These are phyloP conservation scores for Eptesicus fuscus DNA, from an alignment of 2,113 vertebrate genomes.

Conservation along the genomic window DNA sequence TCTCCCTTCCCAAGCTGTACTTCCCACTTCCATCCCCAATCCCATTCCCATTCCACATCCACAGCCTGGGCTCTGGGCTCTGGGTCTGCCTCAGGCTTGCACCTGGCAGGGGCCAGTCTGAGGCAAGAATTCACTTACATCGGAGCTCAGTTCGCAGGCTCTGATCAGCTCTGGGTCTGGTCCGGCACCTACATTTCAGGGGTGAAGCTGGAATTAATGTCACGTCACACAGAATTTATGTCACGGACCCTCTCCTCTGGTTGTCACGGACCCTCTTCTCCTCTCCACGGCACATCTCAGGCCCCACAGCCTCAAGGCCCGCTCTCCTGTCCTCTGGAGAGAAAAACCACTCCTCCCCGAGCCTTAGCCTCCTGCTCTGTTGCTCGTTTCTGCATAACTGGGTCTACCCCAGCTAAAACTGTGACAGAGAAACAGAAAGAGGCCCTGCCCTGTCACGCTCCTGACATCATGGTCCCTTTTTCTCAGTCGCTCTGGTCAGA, in stretches of 20 bases:
- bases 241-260: background rate
- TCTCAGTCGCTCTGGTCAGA: background rate
- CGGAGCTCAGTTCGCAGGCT: background rate
- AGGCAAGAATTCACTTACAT: background rate
- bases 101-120: background rate
- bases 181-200: background rate
- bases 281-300: background rate
- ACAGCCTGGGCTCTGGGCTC: background rate
- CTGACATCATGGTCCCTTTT: background rate
- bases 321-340: background rate
- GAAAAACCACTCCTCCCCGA: background rate
- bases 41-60: background rate
- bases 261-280: background rate
- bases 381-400: background rate
- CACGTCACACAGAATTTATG: background rate
- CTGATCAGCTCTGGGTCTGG: background rate
- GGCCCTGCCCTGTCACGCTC: background rate
- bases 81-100: fast-evolving
- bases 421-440: background rate
- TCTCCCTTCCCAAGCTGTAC: background rate
- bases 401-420: background rate
- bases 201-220: background rate
- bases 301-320: background rate
- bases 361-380: no score
- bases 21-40: background rate